phyloP scores from a whole-genome alignment of 1,140 invertebrate species.

The Colletes latitarsis region DNA sequence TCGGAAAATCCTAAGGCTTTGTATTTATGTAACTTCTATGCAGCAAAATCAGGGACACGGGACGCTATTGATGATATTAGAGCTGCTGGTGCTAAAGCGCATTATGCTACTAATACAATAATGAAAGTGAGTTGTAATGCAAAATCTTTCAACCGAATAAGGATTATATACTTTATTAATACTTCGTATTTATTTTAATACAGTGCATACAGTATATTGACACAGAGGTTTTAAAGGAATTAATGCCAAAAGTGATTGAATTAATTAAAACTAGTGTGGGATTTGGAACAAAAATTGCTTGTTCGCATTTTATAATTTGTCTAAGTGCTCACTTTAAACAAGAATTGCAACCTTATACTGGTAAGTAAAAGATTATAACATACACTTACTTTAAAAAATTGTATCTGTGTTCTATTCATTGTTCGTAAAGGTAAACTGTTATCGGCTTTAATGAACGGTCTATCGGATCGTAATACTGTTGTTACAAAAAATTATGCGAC shows the following conservation, averaged over 20 bases:
- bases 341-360: constrained; percentile 85
- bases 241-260: constrained; percentile 91
- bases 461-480: constrained; percentile 91
- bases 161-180: constrained; percentile 12
- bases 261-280: constrained; percentile 90
- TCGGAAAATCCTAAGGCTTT: constrained; percentile 90
- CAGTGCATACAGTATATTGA: constrained; percentile 93
- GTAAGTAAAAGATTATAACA: constrained; percentile 70
- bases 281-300: constrained; percentile 92
- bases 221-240: constrained; percentile 87
- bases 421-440: constrained; percentile 88
- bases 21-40: constrained; percentile 89
- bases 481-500: constrained; percentile 92
- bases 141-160: not conserved
- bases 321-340: constrained; percentile 82
- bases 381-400: not conserved
- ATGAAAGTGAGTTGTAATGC: constrained; percentile 73
- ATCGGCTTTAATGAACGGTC: constrained; percentile 87
- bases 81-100: constrained; percentile 89
- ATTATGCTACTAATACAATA: constrained; percentile 94
- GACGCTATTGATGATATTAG: constrained; percentile 89
- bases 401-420: not conserved
- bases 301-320: constrained; percentile 91
- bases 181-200: constrained; percentile 64
- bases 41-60: constrained; percentile 84